phyloP scores from a whole-genome alignment of 2,113 vertebrate genomes.

The Syngnathus typhle region DNA sequence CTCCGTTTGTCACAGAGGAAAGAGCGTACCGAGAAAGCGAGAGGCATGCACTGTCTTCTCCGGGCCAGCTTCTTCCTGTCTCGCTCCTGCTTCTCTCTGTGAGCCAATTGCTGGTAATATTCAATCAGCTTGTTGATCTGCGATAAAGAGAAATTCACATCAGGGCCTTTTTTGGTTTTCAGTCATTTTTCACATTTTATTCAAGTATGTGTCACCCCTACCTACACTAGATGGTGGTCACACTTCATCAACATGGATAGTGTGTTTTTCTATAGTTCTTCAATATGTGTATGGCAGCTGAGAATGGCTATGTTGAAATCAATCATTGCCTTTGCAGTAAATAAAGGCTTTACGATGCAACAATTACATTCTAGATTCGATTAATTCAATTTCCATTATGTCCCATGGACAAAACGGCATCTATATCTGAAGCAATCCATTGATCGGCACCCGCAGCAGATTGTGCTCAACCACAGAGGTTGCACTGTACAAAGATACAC shows the following conservation, averaged over 20 bases:
- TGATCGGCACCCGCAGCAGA: not conserved
- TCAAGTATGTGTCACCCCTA: too few relatives aligned
- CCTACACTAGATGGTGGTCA: not conserved
- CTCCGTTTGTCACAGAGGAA: constrained; percentile 6
- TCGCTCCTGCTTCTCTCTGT: constrained; percentile 93
- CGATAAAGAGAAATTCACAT: constrained; percentile 22
- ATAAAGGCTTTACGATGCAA: too few relatives aligned
- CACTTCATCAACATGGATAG: too few relatives aligned
- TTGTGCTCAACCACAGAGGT: not conserved
- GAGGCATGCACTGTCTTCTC: constrained; percentile 88
- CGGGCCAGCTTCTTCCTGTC: constrained; percentile 93
- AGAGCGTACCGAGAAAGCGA: constrained; percentile 89
- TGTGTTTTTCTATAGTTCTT: too few relatives aligned
- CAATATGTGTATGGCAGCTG: too few relatives aligned
- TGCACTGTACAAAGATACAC: not conserved
- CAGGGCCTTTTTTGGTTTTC: not conserved
- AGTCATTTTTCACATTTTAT: too few relatives aligned
- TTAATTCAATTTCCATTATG: too few relatives aligned
- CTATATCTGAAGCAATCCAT: not conserved
- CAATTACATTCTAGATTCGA: too few relatives aligned
- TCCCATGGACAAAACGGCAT: not conserved
- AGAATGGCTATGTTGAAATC: too few relatives aligned
- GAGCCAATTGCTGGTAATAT: constrained; percentile 96
- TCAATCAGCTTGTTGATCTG: constrained; percentile 97
- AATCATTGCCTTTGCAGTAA: too few relatives aligned